These are phyloP conservation scores for Holcopasites calliopsidis DNA, from an alignment of 1,140 invertebrate genomes.

Conservation along the genomic window DNA sequence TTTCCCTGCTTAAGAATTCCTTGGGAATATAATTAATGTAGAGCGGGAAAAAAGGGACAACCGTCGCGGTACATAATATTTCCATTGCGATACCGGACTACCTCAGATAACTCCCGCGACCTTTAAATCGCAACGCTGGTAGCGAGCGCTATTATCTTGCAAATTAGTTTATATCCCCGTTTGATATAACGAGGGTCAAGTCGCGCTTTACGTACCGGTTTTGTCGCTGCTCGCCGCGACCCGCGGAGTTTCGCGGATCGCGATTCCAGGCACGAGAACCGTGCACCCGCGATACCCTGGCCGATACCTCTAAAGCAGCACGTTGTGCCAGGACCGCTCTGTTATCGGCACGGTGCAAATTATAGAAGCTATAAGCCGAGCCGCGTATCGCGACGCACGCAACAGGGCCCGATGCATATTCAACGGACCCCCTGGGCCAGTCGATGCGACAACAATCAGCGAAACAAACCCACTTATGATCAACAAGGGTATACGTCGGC, in stretches of 20 bases:
- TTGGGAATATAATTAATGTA: slow-evolving; percentile 25
- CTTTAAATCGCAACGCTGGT: slow-evolving; percentile 38
- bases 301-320: background rate
- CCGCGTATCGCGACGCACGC: slow-evolving; percentile 53
- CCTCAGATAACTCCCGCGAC: slow-evolving; percentile 29
- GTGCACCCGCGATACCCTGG: background rate
- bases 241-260: slow-evolving; percentile 29
- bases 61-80: background rate
- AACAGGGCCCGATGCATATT: slow-evolving; percentile 64
- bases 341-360: slow-evolving; percentile 61
- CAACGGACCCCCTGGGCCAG: slow-evolving; percentile 58
- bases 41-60: background rate
- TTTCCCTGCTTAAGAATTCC: slow-evolving; percentile 11
- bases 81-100: slow-evolving; percentile 10
- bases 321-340: slow-evolving; percentile 15
- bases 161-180: slow-evolving; percentile 32
- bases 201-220: slow-evolving; percentile 38
- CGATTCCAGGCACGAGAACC: slow-evolving; percentile 32
- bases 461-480: slow-evolving; percentile 77
- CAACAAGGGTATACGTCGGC: slow-evolving; percentile 73
- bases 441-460: slow-evolving; percentile 73
- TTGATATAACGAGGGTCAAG: slow-evolving; percentile 31
- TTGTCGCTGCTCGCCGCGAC: slow-evolving; percentile 1
- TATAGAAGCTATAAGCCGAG: slow-evolving; percentile 60
- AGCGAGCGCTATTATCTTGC: slow-evolving; percentile 37